Conservation (phyloP, 2,888 invertebrate species). For the Lepeophtheirus nordmannii region DNA sequence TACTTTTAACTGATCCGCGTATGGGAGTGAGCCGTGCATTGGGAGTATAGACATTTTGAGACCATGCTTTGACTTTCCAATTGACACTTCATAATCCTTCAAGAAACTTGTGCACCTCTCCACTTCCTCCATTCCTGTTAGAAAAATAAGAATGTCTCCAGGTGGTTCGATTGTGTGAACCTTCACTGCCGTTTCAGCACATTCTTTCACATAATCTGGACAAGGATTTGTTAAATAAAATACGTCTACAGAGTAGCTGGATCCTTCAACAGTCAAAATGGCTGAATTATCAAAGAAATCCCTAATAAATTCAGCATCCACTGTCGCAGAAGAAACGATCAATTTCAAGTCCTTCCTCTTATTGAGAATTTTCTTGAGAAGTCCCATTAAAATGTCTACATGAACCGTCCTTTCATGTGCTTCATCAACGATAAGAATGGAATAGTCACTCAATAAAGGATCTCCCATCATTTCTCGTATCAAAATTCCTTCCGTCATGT, state of each 20-base stretch:
- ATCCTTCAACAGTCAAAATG: conserved; percentile 72
- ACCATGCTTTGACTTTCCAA: conserved; percentile 4
- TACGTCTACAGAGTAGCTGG: conserved; percentile 70
- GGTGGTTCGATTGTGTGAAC: conserved; percentile 54
- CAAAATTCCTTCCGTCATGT: conserved; percentile 88
- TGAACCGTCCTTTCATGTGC: conserved; percentile 84
- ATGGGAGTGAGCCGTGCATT: conserved; percentile 79
- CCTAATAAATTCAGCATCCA: conserved; percentile 71
- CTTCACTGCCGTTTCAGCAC: conserved; percentile 71
- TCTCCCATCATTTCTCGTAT: conserved; percentile 87
- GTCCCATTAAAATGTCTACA: conserved; percentile 82
- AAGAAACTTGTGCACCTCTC: conserved; percentile 53
- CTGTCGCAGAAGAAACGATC: conserved; percentile 83
- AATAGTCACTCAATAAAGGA: conserved; percentile 73
- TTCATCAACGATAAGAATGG: conserved; percentile 77
- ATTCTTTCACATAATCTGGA: conserved; percentile 70
- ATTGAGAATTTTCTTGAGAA: conserved; percentile 75
- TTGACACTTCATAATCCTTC: conserved; percentile 33
- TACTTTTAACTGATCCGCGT: conserved; percentile 67
- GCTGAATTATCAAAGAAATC: conserved; percentile 57
- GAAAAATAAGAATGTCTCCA: conserved; percentile 80
- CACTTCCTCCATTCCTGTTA: conserved; percentile 89
- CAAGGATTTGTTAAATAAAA: conserved; percentile 64
- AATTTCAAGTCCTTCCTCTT: conserved; percentile 65
- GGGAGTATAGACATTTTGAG: conserved; percentile 50